Percentiles rank a stretch among this genome's conserved stretches.
These are phyloP conservation scores for Pterocles orientalis DNA, from an alignment of 2,113 vertebrate genomes.

Conservation along the genomic window DNA sequence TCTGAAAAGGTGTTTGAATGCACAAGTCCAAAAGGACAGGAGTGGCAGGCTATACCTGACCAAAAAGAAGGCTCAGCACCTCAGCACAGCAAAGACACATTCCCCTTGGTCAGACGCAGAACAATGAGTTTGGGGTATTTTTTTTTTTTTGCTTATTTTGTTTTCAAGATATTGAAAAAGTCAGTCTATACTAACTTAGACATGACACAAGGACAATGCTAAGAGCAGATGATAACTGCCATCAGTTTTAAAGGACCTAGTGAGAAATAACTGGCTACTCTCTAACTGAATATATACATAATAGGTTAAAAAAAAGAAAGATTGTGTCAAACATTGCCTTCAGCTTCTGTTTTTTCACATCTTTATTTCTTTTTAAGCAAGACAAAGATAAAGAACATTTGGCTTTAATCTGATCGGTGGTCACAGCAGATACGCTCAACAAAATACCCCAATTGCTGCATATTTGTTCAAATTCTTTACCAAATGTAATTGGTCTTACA, in stretches of 20 bases:
- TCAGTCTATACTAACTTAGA: background rate
- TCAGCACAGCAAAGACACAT: background rate
- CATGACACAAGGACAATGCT: background rate
- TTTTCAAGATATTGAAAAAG: background rate
- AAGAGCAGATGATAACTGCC: background rate
- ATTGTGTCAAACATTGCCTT: background rate
- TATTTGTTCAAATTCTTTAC: conserved; percentile 20
- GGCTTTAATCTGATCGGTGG: background rate
- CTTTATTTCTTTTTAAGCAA: background rate
- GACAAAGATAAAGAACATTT: background rate
- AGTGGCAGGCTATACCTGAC: background rate
- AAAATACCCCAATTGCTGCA: background rate
- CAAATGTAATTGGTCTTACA: background rate
- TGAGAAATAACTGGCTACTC: background rate
- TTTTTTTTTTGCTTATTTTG: background rate
- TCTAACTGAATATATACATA: background rate
- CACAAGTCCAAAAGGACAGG: background rate
- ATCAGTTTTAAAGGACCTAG: background rate
- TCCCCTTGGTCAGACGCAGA: background rate
- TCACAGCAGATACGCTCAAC: background rate
- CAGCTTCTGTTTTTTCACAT: background rate
- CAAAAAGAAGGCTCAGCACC: background rate
- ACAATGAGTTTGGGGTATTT: background rate
- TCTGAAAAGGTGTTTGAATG: background rate
- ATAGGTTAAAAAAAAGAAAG: background rate